Percentiles rank a stretch among this genome's conserved stretches.
Evolutionary conservation across 2,888 invertebrate species (phyloP).

Genomic region (Volucella bombylans): DNA sequence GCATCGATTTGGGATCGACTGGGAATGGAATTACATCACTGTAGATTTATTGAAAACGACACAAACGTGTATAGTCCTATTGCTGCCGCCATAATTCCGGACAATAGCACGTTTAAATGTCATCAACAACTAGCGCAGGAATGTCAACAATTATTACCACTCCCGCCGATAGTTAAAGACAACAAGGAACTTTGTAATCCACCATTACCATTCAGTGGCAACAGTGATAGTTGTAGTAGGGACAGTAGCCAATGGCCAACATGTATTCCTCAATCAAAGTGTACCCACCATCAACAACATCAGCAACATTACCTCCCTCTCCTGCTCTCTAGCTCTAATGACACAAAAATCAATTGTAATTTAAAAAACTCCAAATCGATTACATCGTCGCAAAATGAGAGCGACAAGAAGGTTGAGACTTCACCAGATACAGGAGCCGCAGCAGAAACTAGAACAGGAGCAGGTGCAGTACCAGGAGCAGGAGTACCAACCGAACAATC

Average conservation of each 20-base stretch:
- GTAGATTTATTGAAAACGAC: constrained; percentile 53
- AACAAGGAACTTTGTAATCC: constrained; percentile 30
- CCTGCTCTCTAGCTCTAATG: constrained; percentile 61
- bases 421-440: no score
- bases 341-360: constrained; percentile 68
- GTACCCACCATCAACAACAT: constrained; percentile 33
- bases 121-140: constrained; percentile 60
- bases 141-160: constrained; percentile 50
- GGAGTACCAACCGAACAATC: constrained; percentile 42
- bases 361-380: constrained; percentile 72
- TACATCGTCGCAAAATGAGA: constrained; percentile 36
- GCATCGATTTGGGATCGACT: constrained; percentile 72
- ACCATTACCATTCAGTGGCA: constrained; percentile 10
- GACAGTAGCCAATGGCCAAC: constrained; percentile 65
- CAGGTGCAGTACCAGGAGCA: constrained; percentile 6
- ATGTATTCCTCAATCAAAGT: constrained; percentile 60
- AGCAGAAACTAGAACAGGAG: constrained; percentile 10
- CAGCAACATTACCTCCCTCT: constrained; percentile 55
- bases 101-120: constrained; percentile 43
- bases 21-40: constrained; percentile 72
- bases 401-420: background rate
- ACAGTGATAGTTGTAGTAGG: constrained; percentile 29
- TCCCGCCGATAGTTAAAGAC: constrained; percentile 52
- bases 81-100: background rate
- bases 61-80: constrained; percentile 19